These are phyloP conservation scores for Grantiella picta DNA, from an alignment of 2,113 vertebrate species.

Conservation along the genomic window DNA sequence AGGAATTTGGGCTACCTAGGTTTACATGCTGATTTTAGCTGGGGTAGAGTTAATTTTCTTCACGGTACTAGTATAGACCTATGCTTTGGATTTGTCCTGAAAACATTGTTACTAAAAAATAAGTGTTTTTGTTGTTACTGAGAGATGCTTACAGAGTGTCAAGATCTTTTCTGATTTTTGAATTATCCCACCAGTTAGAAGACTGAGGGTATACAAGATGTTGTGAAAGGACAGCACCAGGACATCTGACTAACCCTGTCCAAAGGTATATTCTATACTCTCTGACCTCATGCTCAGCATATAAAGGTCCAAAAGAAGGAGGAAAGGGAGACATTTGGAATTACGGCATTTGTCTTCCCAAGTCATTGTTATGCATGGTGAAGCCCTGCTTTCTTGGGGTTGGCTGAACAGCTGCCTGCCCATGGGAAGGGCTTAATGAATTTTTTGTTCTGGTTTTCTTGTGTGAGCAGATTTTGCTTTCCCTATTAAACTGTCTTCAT, in stretches of 20 bases:
- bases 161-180: background rate
- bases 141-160: background rate
- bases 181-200: background rate
- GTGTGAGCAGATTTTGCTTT: background rate
- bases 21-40: background rate
- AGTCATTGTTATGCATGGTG: fast-evolving
- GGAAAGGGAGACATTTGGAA: background rate
- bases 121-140: background rate
- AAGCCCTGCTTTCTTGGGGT: background rate
- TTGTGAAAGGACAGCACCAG: background rate
- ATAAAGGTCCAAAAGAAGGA: background rate
- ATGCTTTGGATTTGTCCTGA: background rate
- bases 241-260: background rate
- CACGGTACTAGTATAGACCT: background rate
- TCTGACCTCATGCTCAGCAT: background rate
- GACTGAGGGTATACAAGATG: background rate
- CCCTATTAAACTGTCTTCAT: background rate
- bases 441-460: background rate
- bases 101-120: background rate
- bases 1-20: background rate
- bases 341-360: background rate
- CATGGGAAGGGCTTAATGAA: background rate
- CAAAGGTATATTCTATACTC: background rate
- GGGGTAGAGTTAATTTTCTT: background rate
- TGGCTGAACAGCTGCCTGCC: background rate